Conservation (phyloP, 53 echinoderm and acorn worm genomes). For the Arbacia lixula region DNA sequence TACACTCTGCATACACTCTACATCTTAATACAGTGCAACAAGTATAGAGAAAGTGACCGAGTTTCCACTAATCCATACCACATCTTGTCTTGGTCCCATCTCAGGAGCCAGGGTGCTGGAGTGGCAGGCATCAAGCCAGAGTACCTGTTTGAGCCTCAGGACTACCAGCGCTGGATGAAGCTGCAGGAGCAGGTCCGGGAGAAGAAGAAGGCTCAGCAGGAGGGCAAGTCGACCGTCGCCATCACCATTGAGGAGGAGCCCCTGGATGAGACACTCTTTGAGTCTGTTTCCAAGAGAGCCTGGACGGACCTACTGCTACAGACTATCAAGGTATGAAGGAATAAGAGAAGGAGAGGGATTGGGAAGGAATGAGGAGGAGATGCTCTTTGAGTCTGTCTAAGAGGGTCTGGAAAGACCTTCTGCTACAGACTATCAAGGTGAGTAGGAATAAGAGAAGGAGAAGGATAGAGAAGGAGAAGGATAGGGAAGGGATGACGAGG, state of each 20-base stretch:
- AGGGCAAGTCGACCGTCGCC: slow-evolving; percentile 76
- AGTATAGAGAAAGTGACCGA: no score
- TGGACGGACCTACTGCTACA: slow-evolving; percentile 97
- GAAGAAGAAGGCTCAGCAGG: slow-evolving; percentile 71
- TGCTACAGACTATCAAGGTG: slow-evolving; percentile 96
- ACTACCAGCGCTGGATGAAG: slow-evolving; percentile 93
- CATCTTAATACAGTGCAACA: no score
- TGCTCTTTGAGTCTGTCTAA: slow-evolving; percentile 96
- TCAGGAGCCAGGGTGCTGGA: slow-evolving; percentile 96
- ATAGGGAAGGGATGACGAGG: no score
- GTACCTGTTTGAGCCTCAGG: slow-evolving; percentile 94
- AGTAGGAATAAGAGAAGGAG: no score
- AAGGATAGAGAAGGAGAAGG: no score
- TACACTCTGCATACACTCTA: no score
- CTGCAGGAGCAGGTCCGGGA: slow-evolving; percentile 85
- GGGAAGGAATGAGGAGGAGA: no score
- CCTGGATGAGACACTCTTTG: slow-evolving; percentile 85
- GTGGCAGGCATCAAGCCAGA: slow-evolving; percentile 96
- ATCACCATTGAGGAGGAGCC: slow-evolving; percentile 71
- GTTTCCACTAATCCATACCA: no score
- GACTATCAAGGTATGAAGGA: slow-evolving; percentile 90
- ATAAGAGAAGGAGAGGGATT: no score
- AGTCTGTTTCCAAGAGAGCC: slow-evolving; percentile 95
- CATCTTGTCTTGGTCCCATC: no score
- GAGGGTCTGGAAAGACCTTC: slow-evolving; percentile 94